phyloP scores from a whole-genome alignment of 2,113 vertebrate genomes.

The Ancistrus triradiatus region DNA sequence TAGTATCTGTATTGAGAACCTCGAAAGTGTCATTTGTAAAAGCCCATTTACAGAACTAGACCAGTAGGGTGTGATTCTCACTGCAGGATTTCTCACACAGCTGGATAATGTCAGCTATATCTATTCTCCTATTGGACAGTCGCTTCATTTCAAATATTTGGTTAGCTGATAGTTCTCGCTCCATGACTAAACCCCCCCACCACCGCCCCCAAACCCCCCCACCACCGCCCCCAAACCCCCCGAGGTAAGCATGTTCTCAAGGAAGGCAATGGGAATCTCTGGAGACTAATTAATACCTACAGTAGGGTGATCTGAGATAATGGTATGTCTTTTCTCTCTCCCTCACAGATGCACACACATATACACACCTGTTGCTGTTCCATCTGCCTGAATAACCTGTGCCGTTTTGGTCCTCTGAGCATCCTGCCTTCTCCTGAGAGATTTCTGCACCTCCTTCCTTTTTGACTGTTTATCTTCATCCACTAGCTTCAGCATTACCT shows the following conservation, averaged over 20 bases:
- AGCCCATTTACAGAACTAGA: too few species aligned
- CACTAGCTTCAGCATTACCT: neutral
- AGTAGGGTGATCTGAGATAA: conserved; percentile 6
- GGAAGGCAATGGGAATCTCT: conserved; percentile 11
- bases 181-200: too few species aligned
- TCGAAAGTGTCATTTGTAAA: too few species aligned
- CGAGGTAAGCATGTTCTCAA: conserved; percentile 13
- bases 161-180: neutral
- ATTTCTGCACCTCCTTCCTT: conserved; percentile 26
- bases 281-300: conserved; percentile 35
- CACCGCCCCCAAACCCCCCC: too few species aligned
- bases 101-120: neutral
- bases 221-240: neutral
- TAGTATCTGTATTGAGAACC: too few species aligned
- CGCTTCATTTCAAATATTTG: neutral
- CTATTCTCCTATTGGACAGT: neutral
- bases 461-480: conserved; percentile 46
- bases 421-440: conserved; percentile 21
- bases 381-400: conserved; percentile 28
- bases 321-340: conserved; percentile 19
- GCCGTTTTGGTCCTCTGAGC: conserved; percentile 13
- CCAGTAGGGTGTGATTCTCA: neutral
- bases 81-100: neutral
- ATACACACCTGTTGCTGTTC: conserved; percentile 57
- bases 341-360: conserved; percentile 5